Evolutionary conservation across 2,888 invertebrate species (phyloP).

Genomic region (Cephus spinipes): DNA sequence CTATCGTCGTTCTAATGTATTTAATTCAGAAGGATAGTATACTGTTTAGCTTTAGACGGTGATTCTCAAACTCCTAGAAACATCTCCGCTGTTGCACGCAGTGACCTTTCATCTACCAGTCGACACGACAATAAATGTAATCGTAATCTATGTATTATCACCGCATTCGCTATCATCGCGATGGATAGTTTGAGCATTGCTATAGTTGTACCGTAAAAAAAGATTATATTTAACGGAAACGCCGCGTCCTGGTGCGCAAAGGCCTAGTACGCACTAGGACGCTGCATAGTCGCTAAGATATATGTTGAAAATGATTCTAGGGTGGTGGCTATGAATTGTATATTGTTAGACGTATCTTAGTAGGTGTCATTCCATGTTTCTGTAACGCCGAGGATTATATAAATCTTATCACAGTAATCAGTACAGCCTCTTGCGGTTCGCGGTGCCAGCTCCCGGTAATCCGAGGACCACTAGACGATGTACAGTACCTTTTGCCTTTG

Average conservation of each 20-base stretch:
- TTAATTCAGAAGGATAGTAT: conserved; percentile 36
- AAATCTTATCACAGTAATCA: conserved; percentile 21
- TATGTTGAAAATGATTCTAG: conserved; percentile 31
- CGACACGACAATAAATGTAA: conserved; percentile 55
- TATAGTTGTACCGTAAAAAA: conserved; percentile 37
- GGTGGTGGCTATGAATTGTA: conserved; percentile 55
- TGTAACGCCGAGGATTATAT: conserved; percentile 56
- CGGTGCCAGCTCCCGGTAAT: conserved; percentile 50
- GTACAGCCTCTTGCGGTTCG: conserved; percentile 54
- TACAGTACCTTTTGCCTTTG: conserved; percentile 32
- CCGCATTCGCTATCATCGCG: conserved; percentile 35
- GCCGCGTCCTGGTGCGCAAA: conserved; percentile 34
- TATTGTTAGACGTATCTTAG: conserved; percentile 45
- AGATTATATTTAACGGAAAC: conserved; percentile 9
- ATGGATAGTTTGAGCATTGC: conserved; percentile 51
- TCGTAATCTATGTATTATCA: conserved; percentile 31
- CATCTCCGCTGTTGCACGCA: conserved; percentile 33
- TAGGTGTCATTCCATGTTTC: conserved; percentile 63
- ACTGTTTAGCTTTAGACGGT: conserved; percentile 46
- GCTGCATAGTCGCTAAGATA: conserved; percentile 27
- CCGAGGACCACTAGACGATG: conserved; percentile 52
- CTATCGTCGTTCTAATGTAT: conserved; percentile 47
- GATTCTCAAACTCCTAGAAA: conserved; percentile 39
- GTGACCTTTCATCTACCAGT: conserved; percentile 27
- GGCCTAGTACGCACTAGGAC: conserved; percentile 51